These are phyloP conservation scores for Cetoscarus ocellatus DNA, from an alignment of 2,797 vertebrate genomes.

Conservation along the genomic window DNA sequence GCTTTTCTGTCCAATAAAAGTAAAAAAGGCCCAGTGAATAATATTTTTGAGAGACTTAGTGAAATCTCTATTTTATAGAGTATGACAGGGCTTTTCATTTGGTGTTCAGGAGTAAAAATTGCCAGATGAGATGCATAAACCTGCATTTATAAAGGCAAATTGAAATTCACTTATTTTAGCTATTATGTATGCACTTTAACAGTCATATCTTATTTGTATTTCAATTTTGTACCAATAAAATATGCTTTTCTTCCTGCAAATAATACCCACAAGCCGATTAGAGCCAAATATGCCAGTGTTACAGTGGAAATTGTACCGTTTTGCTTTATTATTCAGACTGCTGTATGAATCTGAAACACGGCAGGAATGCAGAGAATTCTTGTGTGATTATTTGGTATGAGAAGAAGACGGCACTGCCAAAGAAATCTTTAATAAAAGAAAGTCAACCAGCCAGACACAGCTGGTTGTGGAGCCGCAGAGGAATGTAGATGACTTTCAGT, in stretches of 20 bases:
- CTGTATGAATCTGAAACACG: slow-evolving; percentile 4
- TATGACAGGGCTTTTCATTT: slow-evolving; percentile 3
- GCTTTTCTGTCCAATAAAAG: too few species aligned
- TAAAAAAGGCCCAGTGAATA: too few species aligned
- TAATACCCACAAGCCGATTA: slow-evolving; percentile 2
- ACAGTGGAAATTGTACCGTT: slow-evolving; percentile 11
- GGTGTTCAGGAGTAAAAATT: neutral
- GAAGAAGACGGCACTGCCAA: slow-evolving; percentile 5
- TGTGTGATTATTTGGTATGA: slow-evolving; percentile 20
- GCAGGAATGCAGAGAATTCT: slow-evolving; percentile 18
- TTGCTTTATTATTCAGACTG: slow-evolving; percentile 3
- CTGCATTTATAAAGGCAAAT: neutral
- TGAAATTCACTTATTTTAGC: neutral
- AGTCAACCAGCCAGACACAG: slow-evolving; percentile 2
- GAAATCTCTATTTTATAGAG: neutral
- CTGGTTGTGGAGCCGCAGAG: slow-evolving; percentile 6
- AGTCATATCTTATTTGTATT: neutral
- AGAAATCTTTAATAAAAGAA: slow-evolving; percentile 50
- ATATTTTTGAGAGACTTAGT: neutral
- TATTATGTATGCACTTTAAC: slow-evolving; percentile 1
- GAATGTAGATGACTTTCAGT: slow-evolving; percentile 6
- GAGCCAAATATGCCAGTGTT: slow-evolving; percentile 2
- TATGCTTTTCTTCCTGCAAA: neutral
- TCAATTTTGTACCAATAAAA: neutral
- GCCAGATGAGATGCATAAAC: neutral